Percentiles rank a stretch among this genome's conserved stretches.
Conservation (phyloP, 1,140 invertebrate genomes). For the Antheraea pernyi region DNA sequence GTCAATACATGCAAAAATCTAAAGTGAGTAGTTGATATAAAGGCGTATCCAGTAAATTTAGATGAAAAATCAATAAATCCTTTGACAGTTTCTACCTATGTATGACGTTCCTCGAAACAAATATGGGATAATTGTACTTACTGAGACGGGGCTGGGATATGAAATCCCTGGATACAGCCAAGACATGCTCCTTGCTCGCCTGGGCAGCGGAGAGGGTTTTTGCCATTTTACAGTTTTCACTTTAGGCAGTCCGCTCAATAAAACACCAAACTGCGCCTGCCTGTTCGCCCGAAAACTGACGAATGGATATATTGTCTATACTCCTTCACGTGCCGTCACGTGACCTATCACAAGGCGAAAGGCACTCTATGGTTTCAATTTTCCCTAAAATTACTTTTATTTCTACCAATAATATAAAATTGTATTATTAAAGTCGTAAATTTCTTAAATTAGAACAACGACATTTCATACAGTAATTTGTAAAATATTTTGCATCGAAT, state of each 20-base stretch:
- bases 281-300: slow-evolving; percentile 77
- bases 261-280: slow-evolving; percentile 64
- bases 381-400: slow-evolving; percentile 4
- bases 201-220: slow-evolving; percentile 50
- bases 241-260: slow-evolving; percentile 60
- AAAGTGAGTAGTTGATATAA: slow-evolving; percentile 19
- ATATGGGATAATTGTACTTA: slow-evolving; percentile 82
- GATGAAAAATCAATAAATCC: slow-evolving; percentile 63
- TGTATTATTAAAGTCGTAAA: too few relatives aligned
- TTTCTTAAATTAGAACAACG: too few relatives aligned
- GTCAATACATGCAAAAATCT: slow-evolving; percentile 11
- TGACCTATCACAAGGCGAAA: slow-evolving; percentile 74
- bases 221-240: slow-evolving; percentile 64
- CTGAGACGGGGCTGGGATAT: slow-evolving; percentile 97
- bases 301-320: slow-evolving; percentile 76
- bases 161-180: slow-evolving; percentile 97
- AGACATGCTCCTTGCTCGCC: slow-evolving; percentile 86
- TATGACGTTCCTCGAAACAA: slow-evolving; percentile 26
- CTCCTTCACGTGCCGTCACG: slow-evolving; percentile 79
- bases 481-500: too few relatives aligned
- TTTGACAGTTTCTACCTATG: slow-evolving; percentile 38
- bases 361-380: slow-evolving; percentile 9
- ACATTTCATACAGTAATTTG: too few relatives aligned
- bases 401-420: too few relatives aligned
- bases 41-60: slow-evolving; percentile 24